These are phyloP conservation scores for Carpatolechia fugitivella DNA, from an alignment of 2,888 invertebrate genomes.

Conservation along the genomic window DNA sequence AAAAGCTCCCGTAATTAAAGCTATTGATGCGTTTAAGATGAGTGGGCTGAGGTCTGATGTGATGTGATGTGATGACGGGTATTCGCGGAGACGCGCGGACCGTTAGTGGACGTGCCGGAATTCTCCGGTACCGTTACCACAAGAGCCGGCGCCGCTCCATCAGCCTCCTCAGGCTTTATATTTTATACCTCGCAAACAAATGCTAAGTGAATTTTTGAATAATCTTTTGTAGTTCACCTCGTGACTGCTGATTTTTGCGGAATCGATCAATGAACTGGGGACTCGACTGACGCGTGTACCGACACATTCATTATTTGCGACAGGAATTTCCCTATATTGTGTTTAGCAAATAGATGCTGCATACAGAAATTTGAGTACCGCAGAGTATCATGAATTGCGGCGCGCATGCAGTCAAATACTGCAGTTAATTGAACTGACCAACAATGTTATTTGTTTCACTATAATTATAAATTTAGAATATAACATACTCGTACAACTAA, in stretches of 20 bases:
- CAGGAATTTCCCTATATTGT: background rate
- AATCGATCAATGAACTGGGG: slow-evolving; percentile 33
- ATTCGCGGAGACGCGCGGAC: slow-evolving; percentile 47
- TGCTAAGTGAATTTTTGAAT: slow-evolving; percentile 31
- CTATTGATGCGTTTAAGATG: slow-evolving; percentile 43
- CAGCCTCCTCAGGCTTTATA: slow-evolving; percentile 12
- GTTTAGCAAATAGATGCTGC: background rate
- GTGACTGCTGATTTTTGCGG: slow-evolving; percentile 32
- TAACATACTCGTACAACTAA: no score
- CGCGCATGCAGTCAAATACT: slow-evolving; percentile 5
- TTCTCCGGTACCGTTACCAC: slow-evolving; percentile 53
- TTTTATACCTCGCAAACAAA: slow-evolving; percentile 23
- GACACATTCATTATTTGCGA: background rate
- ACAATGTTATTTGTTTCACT: background rate
- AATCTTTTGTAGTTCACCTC: slow-evolving; percentile 32
- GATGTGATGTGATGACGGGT: slow-evolving; percentile 45
- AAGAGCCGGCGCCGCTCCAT: slow-evolving; percentile 29
- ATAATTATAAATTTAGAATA: background rate
- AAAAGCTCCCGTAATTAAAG: slow-evolving; percentile 34
- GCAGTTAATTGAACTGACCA: slow-evolving; percentile 1
- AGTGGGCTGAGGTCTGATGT: slow-evolving; percentile 37
- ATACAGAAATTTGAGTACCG: background rate
- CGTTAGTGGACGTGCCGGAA: slow-evolving; percentile 66
- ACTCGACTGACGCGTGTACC: background rate
- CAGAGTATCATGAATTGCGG: slow-evolving; percentile 5